Percentiles rank a stretch among this genome's conserved stretches.
These are phyloP conservation scores for Porites lutea DNA, from an alignment of 64 coral and sea anemone species.

Conservation along the genomic window DNA sequence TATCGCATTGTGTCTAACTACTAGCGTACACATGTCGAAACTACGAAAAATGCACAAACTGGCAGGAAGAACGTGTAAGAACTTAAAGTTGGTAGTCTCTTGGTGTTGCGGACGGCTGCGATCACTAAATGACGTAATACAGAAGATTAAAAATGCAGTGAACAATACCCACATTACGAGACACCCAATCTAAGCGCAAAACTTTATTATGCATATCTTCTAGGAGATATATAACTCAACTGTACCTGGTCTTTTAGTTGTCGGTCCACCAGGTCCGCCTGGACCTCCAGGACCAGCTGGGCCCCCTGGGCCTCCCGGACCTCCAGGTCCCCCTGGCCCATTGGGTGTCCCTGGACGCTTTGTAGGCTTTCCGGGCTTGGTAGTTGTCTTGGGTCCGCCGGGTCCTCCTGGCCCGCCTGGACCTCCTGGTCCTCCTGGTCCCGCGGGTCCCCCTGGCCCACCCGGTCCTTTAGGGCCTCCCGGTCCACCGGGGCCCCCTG, in stretches of 20 bases:
- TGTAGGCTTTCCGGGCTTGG: constrained; percentile 45
- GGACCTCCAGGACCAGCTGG: constrained; percentile 79
- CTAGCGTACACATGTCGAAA: too few relatives aligned
- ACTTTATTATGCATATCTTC: too few relatives aligned
- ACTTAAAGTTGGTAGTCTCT: too few relatives aligned
- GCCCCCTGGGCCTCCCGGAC: constrained; percentile 67
- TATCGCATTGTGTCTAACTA: too few relatives aligned
- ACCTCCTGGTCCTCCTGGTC: constrained; percentile 87
- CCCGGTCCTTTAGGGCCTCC: constrained; percentile 84
- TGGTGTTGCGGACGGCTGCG: too few relatives aligned
- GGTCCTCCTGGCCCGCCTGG: constrained; percentile 89
- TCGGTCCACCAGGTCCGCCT: constrained; percentile 76
- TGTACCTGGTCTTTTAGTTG: constrained; percentile 44
- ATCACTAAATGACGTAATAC: too few relatives aligned
- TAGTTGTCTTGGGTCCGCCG: constrained; percentile 65
- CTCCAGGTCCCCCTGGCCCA: constrained; percentile 77
- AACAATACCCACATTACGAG: too few relatives aligned
- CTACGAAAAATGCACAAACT: too few relatives aligned
- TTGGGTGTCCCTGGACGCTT: constrained; percentile 75
- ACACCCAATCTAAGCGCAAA: too few relatives aligned
- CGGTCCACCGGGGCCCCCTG: constrained; percentile 84
- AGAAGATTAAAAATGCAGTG: too few relatives aligned
- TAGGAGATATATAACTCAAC: neutral
- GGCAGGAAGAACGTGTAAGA: too few relatives aligned
- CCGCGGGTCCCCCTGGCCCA: constrained; percentile 68